Conservation (phyloP, 92 coral and sea anemone species). For the Siderastrea siderea region DNA sequence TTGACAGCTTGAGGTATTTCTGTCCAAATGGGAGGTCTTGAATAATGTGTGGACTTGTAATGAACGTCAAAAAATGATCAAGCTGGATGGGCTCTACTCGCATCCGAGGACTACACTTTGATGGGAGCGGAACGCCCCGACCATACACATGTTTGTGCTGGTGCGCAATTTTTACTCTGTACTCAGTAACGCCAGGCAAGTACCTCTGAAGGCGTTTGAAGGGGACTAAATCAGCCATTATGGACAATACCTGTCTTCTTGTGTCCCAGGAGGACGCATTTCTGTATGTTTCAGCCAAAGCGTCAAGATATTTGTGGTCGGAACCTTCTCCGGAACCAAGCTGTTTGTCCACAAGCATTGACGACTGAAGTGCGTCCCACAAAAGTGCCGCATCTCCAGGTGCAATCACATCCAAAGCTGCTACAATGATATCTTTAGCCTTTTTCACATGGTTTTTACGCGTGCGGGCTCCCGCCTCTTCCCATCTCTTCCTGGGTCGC, state of each 20-base stretch:
- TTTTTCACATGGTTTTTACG: too few species aligned
- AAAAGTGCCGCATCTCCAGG: too few species aligned
- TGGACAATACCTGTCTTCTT: too few species aligned
- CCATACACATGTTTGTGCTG: constrained; percentile 50
- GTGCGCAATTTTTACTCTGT: constrained; percentile 50
- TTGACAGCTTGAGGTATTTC: too few species aligned
- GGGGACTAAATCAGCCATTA: too few species aligned
- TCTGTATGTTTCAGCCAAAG: too few species aligned
- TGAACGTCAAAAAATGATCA: constrained; percentile 56
- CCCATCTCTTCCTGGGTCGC: too few species aligned
- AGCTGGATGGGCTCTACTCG: constrained; percentile 57
- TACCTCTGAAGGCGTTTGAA: constrained; percentile 36
- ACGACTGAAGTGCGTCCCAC: constrained; percentile 16
- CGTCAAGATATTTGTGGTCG: constrained; percentile 7
- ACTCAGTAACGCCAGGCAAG: constrained; percentile 63
- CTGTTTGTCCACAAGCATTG: constrained; percentile 41
- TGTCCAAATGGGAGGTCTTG: too few species aligned
- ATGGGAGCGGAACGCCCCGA: constrained; percentile 49
- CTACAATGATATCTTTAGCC: too few species aligned
- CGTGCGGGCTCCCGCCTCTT: too few species aligned
- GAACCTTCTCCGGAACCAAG: constrained; percentile 22
- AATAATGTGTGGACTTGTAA: neutral
- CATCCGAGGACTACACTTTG: constrained; percentile 43
- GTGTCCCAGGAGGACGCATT: too few species aligned
- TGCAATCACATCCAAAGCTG: too few species aligned